These are phyloP conservation scores for Linyphia triangularis DNA, from an alignment of 2,888 invertebrate species.

Conservation along the genomic window DNA sequence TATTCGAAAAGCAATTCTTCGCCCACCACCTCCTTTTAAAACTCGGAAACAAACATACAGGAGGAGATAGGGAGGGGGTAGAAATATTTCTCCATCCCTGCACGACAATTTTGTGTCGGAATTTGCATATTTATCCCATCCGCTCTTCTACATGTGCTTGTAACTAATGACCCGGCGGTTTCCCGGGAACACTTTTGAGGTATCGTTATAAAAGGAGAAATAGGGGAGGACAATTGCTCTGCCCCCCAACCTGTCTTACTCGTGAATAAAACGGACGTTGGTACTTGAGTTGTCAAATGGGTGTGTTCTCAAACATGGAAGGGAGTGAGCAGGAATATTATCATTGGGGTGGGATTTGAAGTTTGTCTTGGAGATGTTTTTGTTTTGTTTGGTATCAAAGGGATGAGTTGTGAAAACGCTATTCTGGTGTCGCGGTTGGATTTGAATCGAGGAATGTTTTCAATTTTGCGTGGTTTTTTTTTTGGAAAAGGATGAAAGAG, in stretches of 20 bases:
- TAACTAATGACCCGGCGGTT: slow-evolving; percentile 36
- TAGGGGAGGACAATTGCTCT: not conserved
- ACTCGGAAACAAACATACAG: not conserved
- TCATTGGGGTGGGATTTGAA: no score
- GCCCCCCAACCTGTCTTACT: not conserved
- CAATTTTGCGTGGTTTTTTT: no score
- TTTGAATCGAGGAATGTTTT: no score
- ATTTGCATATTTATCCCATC: slow-evolving; percentile 60
- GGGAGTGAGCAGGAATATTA: no score
- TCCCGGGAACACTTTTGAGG: slow-evolving; percentile 31
- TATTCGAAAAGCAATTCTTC: slow-evolving; percentile 12
- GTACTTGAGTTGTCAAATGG: not conserved
- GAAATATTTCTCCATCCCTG: slow-evolving; percentile 16
- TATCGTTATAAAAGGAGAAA: not conserved
- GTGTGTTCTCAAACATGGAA: not conserved
- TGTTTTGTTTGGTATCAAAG: no score
- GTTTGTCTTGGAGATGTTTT: no score
- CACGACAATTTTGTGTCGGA: slow-evolving; percentile 39
- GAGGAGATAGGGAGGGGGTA: not conserved
- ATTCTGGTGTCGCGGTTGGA: no score
- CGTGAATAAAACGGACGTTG: not conserved
- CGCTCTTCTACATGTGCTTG: not conserved
- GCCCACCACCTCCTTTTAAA: not conserved
- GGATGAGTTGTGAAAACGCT: no score
- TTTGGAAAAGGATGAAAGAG: no score